Conservation (phyloP, 1,140 invertebrate genomes). For the Diploscapter pachys region DNA sequence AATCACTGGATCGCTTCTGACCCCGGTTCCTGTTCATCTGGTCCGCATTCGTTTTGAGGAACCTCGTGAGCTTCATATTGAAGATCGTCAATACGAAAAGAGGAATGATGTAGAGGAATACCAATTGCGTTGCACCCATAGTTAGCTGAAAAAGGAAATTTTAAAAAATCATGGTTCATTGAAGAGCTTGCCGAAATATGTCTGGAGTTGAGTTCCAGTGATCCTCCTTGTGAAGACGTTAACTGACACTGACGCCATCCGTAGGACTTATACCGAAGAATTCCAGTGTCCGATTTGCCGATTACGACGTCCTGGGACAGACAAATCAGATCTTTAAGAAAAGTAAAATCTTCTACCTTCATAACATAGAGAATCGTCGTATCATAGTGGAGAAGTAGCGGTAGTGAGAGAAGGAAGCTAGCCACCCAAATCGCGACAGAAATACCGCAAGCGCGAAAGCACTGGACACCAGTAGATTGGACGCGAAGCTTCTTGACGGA, state of each 20-base stretch:
- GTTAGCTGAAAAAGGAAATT: conserved; percentile 41
- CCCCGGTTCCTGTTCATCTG: conserved; percentile 37
- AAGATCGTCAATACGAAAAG: conserved; percentile 56
- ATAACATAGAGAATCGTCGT: conserved; percentile 57
- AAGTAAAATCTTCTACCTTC: conserved; percentile 37
- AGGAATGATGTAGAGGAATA: conserved; percentile 56
- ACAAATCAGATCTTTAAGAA: no score
- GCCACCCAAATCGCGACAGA: conserved; percentile 58
- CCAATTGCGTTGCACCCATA: conserved; percentile 52
- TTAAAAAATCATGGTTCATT: conserved; percentile 21
- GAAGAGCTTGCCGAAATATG: not conserved
- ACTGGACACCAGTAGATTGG: conserved; percentile 39
- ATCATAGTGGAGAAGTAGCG: conserved; percentile 60
- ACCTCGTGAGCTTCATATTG: conserved; percentile 57
- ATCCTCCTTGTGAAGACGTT: conserved; percentile 9
- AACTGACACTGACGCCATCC: conserved; percentile 55
- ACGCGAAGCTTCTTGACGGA: conserved; percentile 49
- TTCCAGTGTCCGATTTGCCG: no score
- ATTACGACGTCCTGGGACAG: no score
- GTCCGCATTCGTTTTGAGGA: conserved; percentile 52
- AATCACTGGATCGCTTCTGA: no score
- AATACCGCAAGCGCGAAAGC: conserved; percentile 46
- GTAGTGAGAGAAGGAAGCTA: conserved; percentile 58
- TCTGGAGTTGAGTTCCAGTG: not conserved
- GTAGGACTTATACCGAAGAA: conserved; percentile 24